Evolutionary conservation across 2,888 invertebrate species (phyloP).

Genomic region (Keiferia lycopersicella): DNA sequence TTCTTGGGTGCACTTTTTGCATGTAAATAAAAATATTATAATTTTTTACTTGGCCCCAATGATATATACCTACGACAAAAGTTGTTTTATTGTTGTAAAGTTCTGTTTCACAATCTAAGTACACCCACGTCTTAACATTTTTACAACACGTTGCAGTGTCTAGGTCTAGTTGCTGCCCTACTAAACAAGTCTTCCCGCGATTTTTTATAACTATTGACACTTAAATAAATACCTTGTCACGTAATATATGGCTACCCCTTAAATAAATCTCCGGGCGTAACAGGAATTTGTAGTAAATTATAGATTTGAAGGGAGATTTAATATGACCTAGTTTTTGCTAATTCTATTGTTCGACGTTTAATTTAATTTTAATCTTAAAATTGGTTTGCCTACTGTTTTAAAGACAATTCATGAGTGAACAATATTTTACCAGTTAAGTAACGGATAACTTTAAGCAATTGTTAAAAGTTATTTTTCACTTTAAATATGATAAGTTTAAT

Average conservation of each 20-base stretch:
- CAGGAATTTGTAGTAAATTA: slow-evolving; percentile 54
- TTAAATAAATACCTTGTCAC: not conserved
- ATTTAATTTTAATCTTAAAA: slow-evolving; percentile 46
- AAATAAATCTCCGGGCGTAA: slow-evolving; percentile 33
- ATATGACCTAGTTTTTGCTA: slow-evolving; percentile 52
- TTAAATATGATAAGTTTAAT: too few species aligned
- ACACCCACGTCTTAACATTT: too few species aligned
- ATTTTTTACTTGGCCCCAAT: too few species aligned
- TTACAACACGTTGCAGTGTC: too few species aligned
- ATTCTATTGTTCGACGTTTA: slow-evolving; percentile 58
- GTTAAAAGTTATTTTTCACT: too few species aligned
- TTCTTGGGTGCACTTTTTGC: too few species aligned
- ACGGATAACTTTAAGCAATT: not conserved
- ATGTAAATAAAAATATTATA: too few species aligned
- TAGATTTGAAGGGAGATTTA: slow-evolving; percentile 60
- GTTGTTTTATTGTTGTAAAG: too few species aligned
- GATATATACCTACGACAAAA: too few species aligned
- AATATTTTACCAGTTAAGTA: not conserved
- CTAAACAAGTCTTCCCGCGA: too few species aligned
- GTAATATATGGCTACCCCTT: not conserved
- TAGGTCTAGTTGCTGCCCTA: too few species aligned
- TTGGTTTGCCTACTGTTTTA: slow-evolving; percentile 22
- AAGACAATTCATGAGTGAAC: slow-evolving; percentile 3
- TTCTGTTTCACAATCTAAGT: too few species aligned
- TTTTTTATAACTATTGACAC: not conserved